Base-by-base conservation (phyloP, 1,140 invertebrate genomes). In the Hyposmocoma kahamanoa region DNA sequence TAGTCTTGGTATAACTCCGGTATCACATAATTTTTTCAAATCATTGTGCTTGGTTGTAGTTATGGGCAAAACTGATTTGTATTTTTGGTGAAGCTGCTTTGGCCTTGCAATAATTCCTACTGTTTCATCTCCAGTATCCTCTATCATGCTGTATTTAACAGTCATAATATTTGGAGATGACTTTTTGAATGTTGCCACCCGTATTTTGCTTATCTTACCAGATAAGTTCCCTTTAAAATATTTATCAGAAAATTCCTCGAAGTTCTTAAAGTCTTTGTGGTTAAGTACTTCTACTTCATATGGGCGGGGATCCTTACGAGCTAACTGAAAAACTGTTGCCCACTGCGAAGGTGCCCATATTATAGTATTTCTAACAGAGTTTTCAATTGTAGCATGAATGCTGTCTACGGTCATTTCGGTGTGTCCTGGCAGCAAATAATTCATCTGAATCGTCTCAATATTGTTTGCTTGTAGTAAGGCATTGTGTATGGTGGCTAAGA, bases 301-400 rank as follows among this genome's bases (percentile, higher is more conserved):
- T 13, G 50, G 55, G 13, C 17, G 32, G 8, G 47, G 47, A n/a
- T 53, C 34, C 36, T 53, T 50, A 41, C 43, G 22, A 19, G 55
- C 50, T 32, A 47, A n/a, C 38, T 49, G 15, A 18, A 2, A 43
- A 17, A 58, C n/a, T 18, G 56, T 58, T 10, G 20, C n/a, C 56
- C 56, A 58, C 30, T 53, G 56, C n/a, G 56, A 53, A 15, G 50
- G 50, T 18, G 56, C 46, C 50, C 46, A 57, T 2, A 57, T 30
- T 24, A 24, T 44, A 18, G 20, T 58, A 50, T 58, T 53, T 58
- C 15, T 24, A 9, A 53, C 39, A 8, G 20, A 30, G 10, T 47
- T 22, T 39, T 58, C 56, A 18, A 58, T 58, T 19, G 38, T 46
- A 3, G 49, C 38, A 20, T 57, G 50, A 11, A 42, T 42, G 41